Percentiles rank a stretch among this genome's conserved stretches.
Evolutionary conservation across 1,140 invertebrate species (phyloP).

Genomic region (Drosophila aff.): DNA sequence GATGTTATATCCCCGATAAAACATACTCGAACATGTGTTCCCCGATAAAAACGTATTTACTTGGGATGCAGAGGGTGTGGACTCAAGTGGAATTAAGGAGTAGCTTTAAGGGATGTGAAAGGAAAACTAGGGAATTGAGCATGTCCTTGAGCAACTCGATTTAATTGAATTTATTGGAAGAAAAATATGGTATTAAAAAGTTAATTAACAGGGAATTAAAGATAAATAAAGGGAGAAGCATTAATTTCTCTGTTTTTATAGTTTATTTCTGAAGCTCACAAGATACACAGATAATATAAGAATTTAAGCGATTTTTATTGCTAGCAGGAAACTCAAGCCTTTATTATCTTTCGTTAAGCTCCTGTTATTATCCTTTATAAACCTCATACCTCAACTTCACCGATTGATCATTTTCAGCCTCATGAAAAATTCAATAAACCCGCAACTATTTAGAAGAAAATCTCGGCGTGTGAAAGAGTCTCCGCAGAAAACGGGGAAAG

Average conservation of each 20-base stretch:
- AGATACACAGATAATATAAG: too few relatives aligned
- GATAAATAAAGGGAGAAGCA: not conserved
- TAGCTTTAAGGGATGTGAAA: slow-evolving; percentile 8
- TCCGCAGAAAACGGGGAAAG: slow-evolving; percentile 15
- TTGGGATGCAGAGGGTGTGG: not conserved
- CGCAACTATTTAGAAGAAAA: slow-evolving; percentile 25
- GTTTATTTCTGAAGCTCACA: not conserved
- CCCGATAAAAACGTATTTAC: slow-evolving; percentile 22
- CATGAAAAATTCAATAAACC: slow-evolving; percentile 6
- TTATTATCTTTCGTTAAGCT: not conserved
- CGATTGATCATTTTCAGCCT: slow-evolving; percentile 12
- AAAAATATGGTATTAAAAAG: not conserved
- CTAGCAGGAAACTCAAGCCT: too few relatives aligned
- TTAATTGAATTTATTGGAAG: slow-evolving; percentile 1
- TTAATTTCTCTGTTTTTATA: not conserved
- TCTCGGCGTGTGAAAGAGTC: slow-evolving; percentile 17
- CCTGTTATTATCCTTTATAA: not conserved
- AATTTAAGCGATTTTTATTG: too few relatives aligned
- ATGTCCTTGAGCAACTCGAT: too few relatives aligned
- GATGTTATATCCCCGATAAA: slow-evolving; percentile 36
- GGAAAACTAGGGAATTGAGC: not conserved
- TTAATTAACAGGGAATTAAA: not conserved
- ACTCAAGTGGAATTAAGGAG: not conserved
- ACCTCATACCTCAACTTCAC: not conserved
- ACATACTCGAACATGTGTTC: slow-evolving; percentile 60